A percentile compares a stretch with the other conserved stretches of the same genome.
phyloP scores from a whole-genome alignment of 2,797 vertebrate species.

The Chaetophractus vellerosus region DNA sequence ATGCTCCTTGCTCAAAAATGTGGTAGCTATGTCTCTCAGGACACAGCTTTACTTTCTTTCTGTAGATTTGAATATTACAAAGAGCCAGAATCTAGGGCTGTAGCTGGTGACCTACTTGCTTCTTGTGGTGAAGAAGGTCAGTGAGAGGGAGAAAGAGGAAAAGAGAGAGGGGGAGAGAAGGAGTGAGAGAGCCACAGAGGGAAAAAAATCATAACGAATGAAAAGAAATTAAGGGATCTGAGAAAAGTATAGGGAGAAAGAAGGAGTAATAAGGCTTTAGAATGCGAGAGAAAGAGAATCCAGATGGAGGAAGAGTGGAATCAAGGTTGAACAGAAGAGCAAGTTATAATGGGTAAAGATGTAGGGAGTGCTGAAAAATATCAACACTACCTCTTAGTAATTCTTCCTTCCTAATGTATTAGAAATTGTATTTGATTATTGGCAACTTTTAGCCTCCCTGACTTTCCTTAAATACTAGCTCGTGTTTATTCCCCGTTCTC shows the following conservation, averaged over 20 bases:
- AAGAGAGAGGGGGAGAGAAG: neutral
- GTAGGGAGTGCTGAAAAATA: neutral
- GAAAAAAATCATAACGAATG: neutral
- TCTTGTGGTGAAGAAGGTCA: slow-evolving; percentile 43
- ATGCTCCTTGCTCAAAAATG: neutral
- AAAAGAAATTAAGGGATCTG: neutral
- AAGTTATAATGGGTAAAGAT: neutral
- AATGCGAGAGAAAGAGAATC: neutral
- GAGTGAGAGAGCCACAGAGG: neutral
- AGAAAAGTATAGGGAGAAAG: neutral
- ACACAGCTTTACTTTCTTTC: neutral
- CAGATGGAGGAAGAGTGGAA: neutral
- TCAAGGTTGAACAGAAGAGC: neutral
- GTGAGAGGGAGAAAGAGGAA: neutral
- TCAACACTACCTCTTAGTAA: neutral
- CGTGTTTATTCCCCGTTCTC: neutral
- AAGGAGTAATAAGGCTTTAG: neutral
- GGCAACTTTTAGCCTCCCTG: neutral
- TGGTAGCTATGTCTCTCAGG: slow-evolving; percentile 17
- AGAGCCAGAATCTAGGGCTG: slow-evolving; percentile 75
- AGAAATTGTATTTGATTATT: neutral
- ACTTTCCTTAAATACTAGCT: neutral
- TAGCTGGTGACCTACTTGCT: slow-evolving; percentile 46
- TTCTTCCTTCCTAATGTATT: slow-evolving; percentile 13
- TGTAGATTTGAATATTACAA: slow-evolving; percentile 10